Conservation (phyloP, 2,888 invertebrate genomes). For the Brassicogethes aeneus region DNA sequence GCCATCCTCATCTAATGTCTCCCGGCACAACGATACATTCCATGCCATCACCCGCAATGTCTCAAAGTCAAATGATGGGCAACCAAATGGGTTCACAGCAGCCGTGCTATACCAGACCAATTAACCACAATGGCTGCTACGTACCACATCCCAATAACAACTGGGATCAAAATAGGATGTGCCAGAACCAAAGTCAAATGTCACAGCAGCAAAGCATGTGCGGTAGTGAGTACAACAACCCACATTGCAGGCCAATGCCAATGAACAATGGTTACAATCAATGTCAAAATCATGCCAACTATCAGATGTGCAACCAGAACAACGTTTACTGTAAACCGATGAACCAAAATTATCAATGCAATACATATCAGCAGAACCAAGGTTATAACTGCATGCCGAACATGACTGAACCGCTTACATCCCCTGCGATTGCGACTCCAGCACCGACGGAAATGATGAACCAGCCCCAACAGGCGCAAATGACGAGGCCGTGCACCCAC, state of each 20-base stretch:
- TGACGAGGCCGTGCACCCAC: constrained; percentile 33
- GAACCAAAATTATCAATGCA: constrained; percentile 23
- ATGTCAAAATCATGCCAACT: constrained; percentile 25
- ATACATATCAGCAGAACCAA: constrained; percentile 17
- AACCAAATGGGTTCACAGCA: constrained; percentile 17
- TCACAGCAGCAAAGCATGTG: constrained; percentile 19
- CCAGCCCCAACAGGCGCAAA: constrained; percentile 35
- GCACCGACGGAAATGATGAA: constrained; percentile 32
- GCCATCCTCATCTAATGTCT: constrained; percentile 30
- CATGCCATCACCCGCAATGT: constrained; percentile 18
- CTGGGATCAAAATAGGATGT: constrained; percentile 23
- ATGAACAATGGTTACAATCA: constrained; percentile 23
- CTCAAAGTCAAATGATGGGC: constrained; percentile 14
- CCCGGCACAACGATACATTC: constrained; percentile 18
- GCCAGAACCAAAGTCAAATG: constrained; percentile 19
- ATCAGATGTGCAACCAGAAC: constrained; percentile 28
- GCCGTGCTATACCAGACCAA: constrained; percentile 25
- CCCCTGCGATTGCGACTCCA: constrained; percentile 36
- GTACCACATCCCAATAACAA: constrained; percentile 25
- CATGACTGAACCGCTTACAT: constrained; percentile 30
- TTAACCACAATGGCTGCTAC: constrained; percentile 27
- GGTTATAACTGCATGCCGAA: constrained; percentile 25
- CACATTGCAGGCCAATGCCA: constrained; percentile 23
- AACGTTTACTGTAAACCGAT: constrained; percentile 16
- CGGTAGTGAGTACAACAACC: constrained; percentile 19